Evolutionary conservation across 92 coral and sea anemone genomes (phyloP), one percentile per base, ranked within the genome.

Genomic region (Umimayanthus kanabou): DNA sequence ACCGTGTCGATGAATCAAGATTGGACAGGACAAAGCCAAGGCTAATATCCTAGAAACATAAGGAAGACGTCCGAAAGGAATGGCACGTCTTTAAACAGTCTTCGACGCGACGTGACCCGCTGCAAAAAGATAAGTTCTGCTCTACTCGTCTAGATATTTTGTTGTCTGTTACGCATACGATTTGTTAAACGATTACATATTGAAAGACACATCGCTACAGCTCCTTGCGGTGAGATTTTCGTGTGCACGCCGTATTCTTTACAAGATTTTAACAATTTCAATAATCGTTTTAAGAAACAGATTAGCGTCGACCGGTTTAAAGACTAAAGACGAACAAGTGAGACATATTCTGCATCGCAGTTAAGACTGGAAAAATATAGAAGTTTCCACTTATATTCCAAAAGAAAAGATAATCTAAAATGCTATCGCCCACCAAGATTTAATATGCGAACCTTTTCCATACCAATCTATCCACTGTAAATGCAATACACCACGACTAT

Each of bases 41-140:
- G 71, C 20, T 9, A 7, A 47, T 7, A 15, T 4, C 0, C 3
- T 22, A 42, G 14, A 5, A 6, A 79, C n/a, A n/a, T n/a, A n/a
- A n/a, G n/a, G n/a, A n/a, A n/a, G 82, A 20, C 4, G 37, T 37
- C 65, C 7, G 37, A 8, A 80, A 47, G 37, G 28, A 13, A 16
- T n/a, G 29, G 9, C 67, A 25, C 67, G 6, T 16, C 67, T 79
- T 4, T 11, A 78, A 58, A 28, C 18, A 65, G 69, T 39, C 25
- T 4, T 6, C 45, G 80, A 53, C 22, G 70, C 45, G 55, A 80
- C 71, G 71, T 30, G 84, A 80, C 84, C 39, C 67, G 43, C 10
- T 80, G 3, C 26, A 9, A 80, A 53, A 55, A 80, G 84, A 57
- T 50, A 80, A 80, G 84, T 80, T 9, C 25, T n/a, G 26, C 30